Evolutionary conservation across 2,113 vertebrate species (phyloP).

Genomic region (Campylomormyrus numenius): DNA sequence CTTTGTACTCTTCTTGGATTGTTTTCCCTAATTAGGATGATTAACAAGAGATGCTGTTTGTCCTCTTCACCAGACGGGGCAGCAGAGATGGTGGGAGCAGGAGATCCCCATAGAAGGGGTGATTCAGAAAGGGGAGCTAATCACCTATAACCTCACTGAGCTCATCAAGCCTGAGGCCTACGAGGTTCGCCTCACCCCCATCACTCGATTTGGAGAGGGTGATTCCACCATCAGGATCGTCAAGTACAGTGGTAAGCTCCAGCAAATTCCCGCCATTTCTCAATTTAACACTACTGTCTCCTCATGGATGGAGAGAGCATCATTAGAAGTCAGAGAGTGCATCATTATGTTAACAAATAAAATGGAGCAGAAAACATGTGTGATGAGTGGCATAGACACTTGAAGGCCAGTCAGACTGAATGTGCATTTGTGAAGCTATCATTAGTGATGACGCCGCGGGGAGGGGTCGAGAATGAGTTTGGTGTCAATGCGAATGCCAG

Average conservation of each 20-base stretch:
- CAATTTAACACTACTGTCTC: not conserved
- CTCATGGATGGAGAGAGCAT: not conserved
- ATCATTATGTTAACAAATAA: too few relatives aligned
- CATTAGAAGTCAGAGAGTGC: not conserved
- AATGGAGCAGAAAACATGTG: not conserved
- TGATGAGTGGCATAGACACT: not conserved
- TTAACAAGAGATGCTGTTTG: not conserved
- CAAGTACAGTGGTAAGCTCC: constrained; percentile 86
- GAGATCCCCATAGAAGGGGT: constrained; percentile 84
- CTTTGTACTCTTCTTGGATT: not conserved
- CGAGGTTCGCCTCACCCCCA: constrained; percentile 88
- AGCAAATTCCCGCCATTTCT: not conserved
- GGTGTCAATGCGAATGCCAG: not conserved
- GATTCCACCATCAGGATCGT: constrained; percentile 89
- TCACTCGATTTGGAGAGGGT: constrained; percentile 90
- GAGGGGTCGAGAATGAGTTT: not conserved
- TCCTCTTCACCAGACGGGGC: constrained; percentile 68
- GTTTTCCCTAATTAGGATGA: not conserved
- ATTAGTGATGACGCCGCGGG: not conserved
- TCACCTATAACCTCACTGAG: constrained; percentile 92
- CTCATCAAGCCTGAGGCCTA: constrained; percentile 91
- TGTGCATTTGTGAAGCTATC: not conserved
- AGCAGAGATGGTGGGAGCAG: constrained; percentile 96
- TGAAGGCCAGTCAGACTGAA: not conserved
- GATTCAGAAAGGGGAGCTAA: constrained; percentile 87